These are phyloP conservation scores for Percina caprodes DNA, from an alignment of 2,113 vertebrate species.

Conservation along the genomic window DNA sequence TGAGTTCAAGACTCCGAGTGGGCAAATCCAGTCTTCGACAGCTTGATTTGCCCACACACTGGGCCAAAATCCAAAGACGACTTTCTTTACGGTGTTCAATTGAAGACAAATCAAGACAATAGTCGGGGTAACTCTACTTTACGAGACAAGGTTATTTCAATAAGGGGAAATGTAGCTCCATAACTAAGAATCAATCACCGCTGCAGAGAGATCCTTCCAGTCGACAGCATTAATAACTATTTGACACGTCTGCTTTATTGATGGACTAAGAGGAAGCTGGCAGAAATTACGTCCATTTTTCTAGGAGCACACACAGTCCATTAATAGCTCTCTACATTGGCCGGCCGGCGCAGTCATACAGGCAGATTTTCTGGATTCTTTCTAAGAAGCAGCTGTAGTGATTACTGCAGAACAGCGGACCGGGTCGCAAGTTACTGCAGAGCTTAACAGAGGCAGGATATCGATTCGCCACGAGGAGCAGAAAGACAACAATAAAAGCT, in stretches of 20 bases:
- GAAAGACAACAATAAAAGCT: conserved; percentile 11
- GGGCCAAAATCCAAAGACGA: background rate
- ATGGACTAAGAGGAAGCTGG: conserved; percentile 18
- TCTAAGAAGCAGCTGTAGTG: conserved; percentile 49
- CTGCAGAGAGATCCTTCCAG: background rate
- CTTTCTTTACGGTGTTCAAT: background rate
- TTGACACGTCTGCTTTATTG: conserved; percentile 12
- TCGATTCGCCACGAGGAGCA: conserved; percentile 31
- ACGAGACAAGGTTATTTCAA: conserved; percentile 10
- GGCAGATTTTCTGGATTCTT: conserved; percentile 23
- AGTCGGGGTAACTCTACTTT: background rate
- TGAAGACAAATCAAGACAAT: background rate
- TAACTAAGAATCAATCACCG: conserved; percentile 3
- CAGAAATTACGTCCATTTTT: conserved; percentile 19
- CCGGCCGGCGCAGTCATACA: background rate
- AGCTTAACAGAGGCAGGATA: conserved; percentile 27
- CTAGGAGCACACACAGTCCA: background rate
- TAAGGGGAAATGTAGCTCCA: background rate
- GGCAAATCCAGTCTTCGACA: background rate
- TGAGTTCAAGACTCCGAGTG: background rate
- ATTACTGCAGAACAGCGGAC: conserved; percentile 15
- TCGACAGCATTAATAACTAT: background rate
- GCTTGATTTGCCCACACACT: background rate
- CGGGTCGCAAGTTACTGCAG: conserved; percentile 34
- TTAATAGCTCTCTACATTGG: conserved; percentile 25